Evolutionary conservation across 2,113 vertebrate genomes (phyloP).

Genomic region (Alligator mississippiensis): DNA sequence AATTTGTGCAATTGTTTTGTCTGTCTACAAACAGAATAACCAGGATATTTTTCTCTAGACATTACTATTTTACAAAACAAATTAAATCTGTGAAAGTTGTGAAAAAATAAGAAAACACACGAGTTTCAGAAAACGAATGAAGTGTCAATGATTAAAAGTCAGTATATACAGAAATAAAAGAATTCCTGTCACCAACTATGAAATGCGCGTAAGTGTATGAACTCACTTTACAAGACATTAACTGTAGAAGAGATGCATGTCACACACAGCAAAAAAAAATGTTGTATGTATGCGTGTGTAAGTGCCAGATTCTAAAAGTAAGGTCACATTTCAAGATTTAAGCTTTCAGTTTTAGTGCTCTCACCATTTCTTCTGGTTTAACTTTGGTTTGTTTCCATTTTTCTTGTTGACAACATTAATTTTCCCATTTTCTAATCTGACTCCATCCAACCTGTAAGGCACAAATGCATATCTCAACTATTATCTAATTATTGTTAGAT

Average conservation of each 20-base stretch:
- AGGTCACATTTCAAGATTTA: neutral
- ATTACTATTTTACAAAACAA: neutral
- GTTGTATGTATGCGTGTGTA: too few relatives aligned
- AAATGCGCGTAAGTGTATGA: neutral
- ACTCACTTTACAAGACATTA: neutral
- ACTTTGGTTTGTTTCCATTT: slow-evolving; percentile 85
- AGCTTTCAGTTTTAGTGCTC: neutral
- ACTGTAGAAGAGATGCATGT: neutral
- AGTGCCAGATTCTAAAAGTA: neutral
- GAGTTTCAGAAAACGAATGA: neutral
- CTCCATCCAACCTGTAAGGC: slow-evolving; percentile 88
- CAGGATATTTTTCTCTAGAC: neutral
- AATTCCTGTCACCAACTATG: neutral
- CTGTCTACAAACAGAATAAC: neutral
- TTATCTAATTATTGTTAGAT: neutral
- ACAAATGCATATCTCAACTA: neutral
- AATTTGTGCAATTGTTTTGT: too few relatives aligned
- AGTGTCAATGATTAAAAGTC: neutral
- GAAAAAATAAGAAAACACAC: neutral
- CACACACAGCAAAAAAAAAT: too few relatives aligned
- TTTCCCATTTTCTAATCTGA: slow-evolving; percentile 90
- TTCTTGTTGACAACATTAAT: slow-evolving; percentile 87
- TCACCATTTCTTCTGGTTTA: slow-evolving; percentile 90
- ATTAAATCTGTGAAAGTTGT: neutral
- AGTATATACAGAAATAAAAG: neutral